These are phyloP conservation scores for Bombus difficillimus DNA, from an alignment of 1,140 invertebrate genomes.

Conservation along the genomic window DNA sequence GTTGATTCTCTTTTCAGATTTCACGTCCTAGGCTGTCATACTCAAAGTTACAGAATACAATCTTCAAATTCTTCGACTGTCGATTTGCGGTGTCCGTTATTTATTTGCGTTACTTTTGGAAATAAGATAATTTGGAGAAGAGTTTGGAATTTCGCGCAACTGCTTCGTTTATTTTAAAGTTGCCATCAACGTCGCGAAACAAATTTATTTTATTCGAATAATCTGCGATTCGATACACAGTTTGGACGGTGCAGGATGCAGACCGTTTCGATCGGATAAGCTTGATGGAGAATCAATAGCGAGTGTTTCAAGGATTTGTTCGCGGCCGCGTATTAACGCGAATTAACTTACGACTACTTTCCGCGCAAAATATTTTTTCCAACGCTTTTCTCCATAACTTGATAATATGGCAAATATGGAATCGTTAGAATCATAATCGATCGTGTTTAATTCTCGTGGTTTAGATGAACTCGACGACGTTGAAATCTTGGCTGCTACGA, in stretches of 20 bases:
- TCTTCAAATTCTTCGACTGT: too few relatives aligned
- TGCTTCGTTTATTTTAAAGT: too few relatives aligned
- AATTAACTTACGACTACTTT: background rate
- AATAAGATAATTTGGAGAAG: too few relatives aligned
- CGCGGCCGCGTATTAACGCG: too few relatives aligned
- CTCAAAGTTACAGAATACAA: too few relatives aligned
- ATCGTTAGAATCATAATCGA: too few relatives aligned
- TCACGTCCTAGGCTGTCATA: background rate
- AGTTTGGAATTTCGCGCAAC: too few relatives aligned
- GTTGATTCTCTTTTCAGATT: background rate
- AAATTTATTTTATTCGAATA: background rate
- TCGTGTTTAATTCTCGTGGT: conserved; percentile 20
- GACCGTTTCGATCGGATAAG: background rate
- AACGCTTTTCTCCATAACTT: too few relatives aligned
- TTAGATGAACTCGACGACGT: conserved; percentile 83
- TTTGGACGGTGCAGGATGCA: background rate
- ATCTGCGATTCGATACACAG: conserved; percentile 9
- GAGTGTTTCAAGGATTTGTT: background rate
- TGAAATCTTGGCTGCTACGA: conserved; percentile 87
- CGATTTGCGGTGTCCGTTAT: too few relatives aligned
- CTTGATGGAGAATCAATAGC: conserved; percentile 30
- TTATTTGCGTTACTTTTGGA: too few relatives aligned
- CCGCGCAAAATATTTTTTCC: background rate
- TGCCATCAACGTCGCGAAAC: background rate
- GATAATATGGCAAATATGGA: background rate